Evolutionary conservation across 2,113 vertebrate species (phyloP).

Genomic region (Epinephelus moara): DNA sequence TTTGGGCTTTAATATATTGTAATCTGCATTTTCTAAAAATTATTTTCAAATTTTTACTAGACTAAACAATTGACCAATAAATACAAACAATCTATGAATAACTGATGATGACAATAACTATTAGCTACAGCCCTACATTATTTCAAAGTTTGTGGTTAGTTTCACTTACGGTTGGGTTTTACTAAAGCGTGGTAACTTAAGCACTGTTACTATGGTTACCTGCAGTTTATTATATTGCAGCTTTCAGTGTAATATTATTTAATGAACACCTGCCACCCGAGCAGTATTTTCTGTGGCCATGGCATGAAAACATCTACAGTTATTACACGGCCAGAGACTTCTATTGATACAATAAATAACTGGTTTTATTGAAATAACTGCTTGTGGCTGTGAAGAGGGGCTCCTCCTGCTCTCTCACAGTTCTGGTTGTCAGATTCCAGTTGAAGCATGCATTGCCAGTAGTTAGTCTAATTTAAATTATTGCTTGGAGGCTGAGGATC

Average conservation of each 20-base stretch:
- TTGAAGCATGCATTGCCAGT: neutral
- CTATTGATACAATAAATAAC: neutral
- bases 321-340: neutral
- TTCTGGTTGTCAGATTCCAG: neutral
- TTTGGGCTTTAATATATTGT: neutral
- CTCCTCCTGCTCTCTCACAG: neutral
- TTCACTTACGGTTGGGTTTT: neutral
- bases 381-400: neutral
- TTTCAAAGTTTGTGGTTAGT: neutral
- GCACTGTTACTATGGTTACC: conserved; percentile 26
- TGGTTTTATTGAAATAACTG: neutral
- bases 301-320: neutral
- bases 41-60: neutral
- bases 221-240: neutral
- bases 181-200: neutral
- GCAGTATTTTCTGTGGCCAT: neutral
- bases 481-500: neutral
- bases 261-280: neutral
- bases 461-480: neutral
- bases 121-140: neutral
- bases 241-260: neutral
- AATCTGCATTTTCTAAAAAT: neutral
- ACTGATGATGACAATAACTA: neutral
- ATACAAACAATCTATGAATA: neutral
- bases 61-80: neutral